These are phyloP conservation scores for Piaya cayana DNA, from an alignment of 2,113 vertebrate genomes.

Conservation along the genomic window DNA sequence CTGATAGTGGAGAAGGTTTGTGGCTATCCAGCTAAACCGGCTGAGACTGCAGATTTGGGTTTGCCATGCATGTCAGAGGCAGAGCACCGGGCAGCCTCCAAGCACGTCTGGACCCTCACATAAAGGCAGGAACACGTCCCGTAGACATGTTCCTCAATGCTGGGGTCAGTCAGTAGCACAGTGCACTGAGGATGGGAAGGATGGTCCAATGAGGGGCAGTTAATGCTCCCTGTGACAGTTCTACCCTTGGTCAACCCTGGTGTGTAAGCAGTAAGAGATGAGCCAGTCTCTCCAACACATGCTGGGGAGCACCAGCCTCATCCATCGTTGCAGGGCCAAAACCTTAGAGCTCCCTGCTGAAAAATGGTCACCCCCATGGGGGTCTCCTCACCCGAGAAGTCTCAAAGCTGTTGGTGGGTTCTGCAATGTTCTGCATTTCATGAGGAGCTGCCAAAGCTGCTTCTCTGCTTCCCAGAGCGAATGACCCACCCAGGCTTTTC, in stretches of 20 bases:
- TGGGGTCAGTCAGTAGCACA: neutral
- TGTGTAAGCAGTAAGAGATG: neutral
- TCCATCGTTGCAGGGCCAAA: neutral
- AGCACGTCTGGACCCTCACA: fast-evolving
- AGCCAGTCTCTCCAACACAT: neutral
- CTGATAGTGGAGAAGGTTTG: neutral
- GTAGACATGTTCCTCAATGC: neutral
- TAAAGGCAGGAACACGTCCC: neutral
- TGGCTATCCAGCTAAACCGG: neutral
- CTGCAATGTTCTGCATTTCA: neutral
- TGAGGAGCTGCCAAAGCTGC: neutral
- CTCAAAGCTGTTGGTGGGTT: neutral
- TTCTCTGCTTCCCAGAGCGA: neutral
- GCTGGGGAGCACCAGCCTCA: neutral
- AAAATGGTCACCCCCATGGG: neutral
- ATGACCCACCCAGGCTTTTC: neutral
- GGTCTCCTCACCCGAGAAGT: neutral
- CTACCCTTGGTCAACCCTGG: neutral
- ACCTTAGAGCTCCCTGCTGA: neutral
- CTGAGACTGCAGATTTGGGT: neutral
- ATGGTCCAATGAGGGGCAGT: neutral
- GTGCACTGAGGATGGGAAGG: neutral
- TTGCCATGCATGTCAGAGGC: neutral
- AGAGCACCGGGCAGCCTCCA: neutral
- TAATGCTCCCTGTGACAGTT: neutral